Conservation (phyloP, 2,797 vertebrate genomes). For the Lindbergichthys nudifrons region DNA sequence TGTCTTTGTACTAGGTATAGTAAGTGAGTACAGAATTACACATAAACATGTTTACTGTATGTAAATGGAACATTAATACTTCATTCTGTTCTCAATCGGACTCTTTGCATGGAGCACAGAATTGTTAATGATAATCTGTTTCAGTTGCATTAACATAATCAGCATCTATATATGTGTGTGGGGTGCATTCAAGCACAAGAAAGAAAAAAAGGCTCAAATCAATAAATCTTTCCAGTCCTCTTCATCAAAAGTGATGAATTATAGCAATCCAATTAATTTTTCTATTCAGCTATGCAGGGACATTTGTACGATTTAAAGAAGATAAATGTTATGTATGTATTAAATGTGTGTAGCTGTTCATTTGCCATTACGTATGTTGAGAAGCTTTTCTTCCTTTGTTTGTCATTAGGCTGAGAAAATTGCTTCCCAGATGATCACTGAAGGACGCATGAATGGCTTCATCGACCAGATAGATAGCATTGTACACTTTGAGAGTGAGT, state of each 20-base stretch:
- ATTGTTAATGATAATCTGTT: too few species aligned
- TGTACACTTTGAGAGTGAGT: slow-evolving; percentile 99
- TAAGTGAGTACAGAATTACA: too few species aligned
- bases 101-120: too few species aligned
- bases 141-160: too few species aligned
- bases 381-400: not conserved
- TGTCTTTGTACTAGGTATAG: too few species aligned
- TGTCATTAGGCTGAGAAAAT: slow-evolving; percentile 94
- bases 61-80: not conserved
- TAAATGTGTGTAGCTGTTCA: not conserved
- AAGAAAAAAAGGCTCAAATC: not conserved
- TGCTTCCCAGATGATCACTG: slow-evolving; percentile 99
- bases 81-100: not conserved
- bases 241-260: not conserved
- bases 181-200: too few species aligned
- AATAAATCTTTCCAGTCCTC: not conserved
- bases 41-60: not conserved
- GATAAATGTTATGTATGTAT: not conserved
- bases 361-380: not conserved
- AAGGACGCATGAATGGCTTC: slow-evolving; percentile 98
- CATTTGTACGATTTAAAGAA: not conserved
- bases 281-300: not conserved
- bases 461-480: slow-evolving; percentile 99
- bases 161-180: too few species aligned
- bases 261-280: not conserved